These are phyloP conservation scores for Polyommatus icarus DNA, from an alignment of 2,888 invertebrate species.

Conservation along the genomic window DNA sequence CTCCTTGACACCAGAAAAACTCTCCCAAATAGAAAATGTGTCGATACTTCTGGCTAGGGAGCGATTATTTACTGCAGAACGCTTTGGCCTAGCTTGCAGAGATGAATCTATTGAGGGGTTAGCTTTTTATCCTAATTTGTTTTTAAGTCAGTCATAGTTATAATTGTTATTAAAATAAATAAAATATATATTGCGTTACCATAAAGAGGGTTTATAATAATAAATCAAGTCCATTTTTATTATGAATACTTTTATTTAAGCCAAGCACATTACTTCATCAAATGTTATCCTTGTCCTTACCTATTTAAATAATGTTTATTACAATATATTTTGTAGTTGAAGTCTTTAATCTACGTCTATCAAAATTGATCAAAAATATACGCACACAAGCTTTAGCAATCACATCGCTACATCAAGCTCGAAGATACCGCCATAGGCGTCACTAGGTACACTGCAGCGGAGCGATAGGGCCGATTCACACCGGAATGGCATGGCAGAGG, in stretches of 20 bases:
- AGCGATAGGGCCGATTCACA: too few species aligned
- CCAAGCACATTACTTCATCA: conserved; percentile 36
- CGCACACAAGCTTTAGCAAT: conserved; percentile 16
- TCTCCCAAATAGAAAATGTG: conserved; percentile 90
- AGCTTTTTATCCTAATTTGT: conserved; percentile 95
- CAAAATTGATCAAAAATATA: conserved; percentile 21
- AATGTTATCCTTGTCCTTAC: conserved; percentile 16
- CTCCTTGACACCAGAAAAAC: conserved; percentile 91
- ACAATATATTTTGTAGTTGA: neutral
- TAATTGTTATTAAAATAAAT: conserved; percentile 38
- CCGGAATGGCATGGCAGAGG: too few species aligned
- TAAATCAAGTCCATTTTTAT: neutral
- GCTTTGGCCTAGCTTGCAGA: conserved; percentile 91
- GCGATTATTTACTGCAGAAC: conserved; percentile 92
- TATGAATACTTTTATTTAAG: conserved; percentile 31
- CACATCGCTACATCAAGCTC: neutral
- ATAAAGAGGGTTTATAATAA: neutral
- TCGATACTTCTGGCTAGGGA: conserved; percentile 95
- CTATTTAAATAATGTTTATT: neutral
- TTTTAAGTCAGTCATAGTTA: conserved; percentile 77
- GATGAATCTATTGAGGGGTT: conserved; percentile 98
- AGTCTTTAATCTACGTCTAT: conserved; percentile 4
- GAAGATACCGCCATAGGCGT: neutral
- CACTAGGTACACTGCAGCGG: neutral
- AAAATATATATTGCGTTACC: conserved; percentile 43